Percentiles rank a stretch among this genome's conserved stretches.
phyloP scores from a whole-genome alignment of 2,888 invertebrate species.

The Acrobasis repandana region DNA sequence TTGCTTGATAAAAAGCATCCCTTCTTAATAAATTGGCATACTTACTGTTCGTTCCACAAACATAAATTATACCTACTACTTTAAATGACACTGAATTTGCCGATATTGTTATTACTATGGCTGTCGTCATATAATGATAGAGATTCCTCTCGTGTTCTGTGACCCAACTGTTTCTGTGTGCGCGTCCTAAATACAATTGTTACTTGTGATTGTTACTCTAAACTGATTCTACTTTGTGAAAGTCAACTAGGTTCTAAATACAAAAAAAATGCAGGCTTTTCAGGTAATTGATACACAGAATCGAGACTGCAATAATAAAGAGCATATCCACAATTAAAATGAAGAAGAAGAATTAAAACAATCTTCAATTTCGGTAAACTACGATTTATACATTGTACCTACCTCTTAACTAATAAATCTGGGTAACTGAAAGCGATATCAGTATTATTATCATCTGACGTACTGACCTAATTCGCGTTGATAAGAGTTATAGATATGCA shows the following conservation, averaged over 20 bases:
- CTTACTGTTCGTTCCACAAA: too few species aligned
- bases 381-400: too few species aligned
- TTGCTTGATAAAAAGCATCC: too few species aligned
- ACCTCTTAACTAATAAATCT: neutral
- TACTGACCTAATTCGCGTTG: conserved; percentile 17
- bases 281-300: neutral
- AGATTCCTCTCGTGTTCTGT: conserved; percentile 3
- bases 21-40: too few species aligned
- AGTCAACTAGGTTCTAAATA: neutral
- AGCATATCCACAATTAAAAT: too few species aligned
- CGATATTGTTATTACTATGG: neutral
- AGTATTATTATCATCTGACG: conserved; percentile 9
- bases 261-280: neutral
- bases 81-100: neutral
- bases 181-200: conserved; percentile 24
- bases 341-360: too few species aligned
- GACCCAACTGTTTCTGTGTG: conserved; percentile 23
- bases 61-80: too few species aligned
- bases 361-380: too few species aligned
- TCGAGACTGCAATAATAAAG: neutral
- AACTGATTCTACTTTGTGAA: neutral
- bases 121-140: neutral
- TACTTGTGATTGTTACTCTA: neutral
- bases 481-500: conserved; percentile 1
- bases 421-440: conserved; percentile 4